Evolutionary conservation across 2,797 vertebrate species (phyloP), one percentile per base, ranked within the genome.

Genomic region (Bradypus variegatus): DNA sequence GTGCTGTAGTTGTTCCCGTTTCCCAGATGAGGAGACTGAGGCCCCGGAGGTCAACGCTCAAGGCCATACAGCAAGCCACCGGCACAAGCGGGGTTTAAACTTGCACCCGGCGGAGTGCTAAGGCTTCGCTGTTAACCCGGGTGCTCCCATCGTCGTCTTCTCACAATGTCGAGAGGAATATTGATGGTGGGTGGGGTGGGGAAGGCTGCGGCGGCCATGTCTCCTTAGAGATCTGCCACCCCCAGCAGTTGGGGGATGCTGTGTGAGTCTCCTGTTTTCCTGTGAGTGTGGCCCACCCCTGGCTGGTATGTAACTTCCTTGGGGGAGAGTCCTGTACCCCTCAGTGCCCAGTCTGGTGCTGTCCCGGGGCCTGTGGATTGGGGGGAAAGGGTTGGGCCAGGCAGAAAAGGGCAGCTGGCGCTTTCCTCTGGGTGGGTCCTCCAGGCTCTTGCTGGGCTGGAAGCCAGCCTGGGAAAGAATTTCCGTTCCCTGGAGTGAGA

Each of bases 391-490:
- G 60, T 41, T 88, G 62, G 79, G 45, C 33, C 19, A 73, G 85
- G 78, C 36, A 89, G 88, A 48, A 81, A 91, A 69, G 23, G 38
- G 45, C 76, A 87, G 65, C 25, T 2, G 23, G 53, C 18, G 53
- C 36, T 85, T 94, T 92, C 60, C 75, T 89, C 41, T 88, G 80
- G n/a, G 72, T 64, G 76, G 67, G 48, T 73, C n/a, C 3, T 25
- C 55, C 48, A 58, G 45, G 69, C 65, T 70, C 75, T 88, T 45
- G 33, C 33, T 60, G 29, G 77, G 70, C 79, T 86, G n/a, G n/a
- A 80, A 88, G 64, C n/a, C 75, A 83, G 50, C 6, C 78, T 88
- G 19, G 58, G 72, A 80, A 92, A 88, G 80, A 70, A 86, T 88
- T 72, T 93, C 45, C 60, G 9, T 48, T 72, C 78, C 91, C 41